phyloP scores from a whole-genome alignment of 2,113 vertebrate genomes.

The Platysternon megacephalum region DNA sequence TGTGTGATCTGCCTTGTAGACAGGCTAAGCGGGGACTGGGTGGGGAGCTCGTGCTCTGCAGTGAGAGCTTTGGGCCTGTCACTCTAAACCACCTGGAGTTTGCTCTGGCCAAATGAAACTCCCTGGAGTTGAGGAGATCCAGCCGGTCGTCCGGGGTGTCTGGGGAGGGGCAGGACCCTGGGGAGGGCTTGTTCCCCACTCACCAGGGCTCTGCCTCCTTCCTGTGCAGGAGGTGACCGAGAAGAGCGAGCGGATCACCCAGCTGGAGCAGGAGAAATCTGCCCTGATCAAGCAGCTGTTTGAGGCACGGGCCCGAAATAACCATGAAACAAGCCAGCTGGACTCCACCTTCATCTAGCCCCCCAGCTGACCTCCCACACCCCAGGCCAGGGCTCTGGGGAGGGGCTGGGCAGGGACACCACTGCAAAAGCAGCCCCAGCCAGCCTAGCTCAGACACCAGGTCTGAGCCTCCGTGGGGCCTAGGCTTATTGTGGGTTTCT shows the following conservation, averaged over 20 bases:
- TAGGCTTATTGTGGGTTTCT: accelerated
- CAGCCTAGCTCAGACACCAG: not conserved
- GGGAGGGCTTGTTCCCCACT: not conserved
- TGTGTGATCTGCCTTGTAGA: not conserved
- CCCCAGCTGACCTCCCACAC: not conserved
- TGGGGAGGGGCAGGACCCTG: not conserved
- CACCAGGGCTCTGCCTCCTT: not conserved
- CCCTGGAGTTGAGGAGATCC: not conserved
- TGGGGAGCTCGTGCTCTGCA: not conserved
- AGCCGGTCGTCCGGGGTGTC: accelerated
- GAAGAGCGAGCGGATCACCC: constrained; percentile 92
- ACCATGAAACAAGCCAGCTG: constrained; percentile 85
- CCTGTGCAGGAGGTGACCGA: constrained; percentile 88
- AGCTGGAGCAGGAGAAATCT: constrained; percentile 96
- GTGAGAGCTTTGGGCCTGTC: too few species aligned
- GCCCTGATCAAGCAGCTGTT: constrained; percentile 97
- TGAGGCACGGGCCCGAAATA: constrained; percentile 85
- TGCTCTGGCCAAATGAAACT: too few species aligned
- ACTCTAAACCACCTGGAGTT: not conserved
- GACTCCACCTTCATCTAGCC: constrained; percentile 94
- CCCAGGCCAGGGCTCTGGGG: not conserved
- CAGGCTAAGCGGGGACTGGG: not conserved
- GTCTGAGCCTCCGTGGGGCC: not conserved
- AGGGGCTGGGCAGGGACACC: accelerated
- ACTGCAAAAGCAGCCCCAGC: not conserved